Base-by-base conservation (phyloP, 2,888 invertebrate species). In the Heliconius aoede region DNA sequence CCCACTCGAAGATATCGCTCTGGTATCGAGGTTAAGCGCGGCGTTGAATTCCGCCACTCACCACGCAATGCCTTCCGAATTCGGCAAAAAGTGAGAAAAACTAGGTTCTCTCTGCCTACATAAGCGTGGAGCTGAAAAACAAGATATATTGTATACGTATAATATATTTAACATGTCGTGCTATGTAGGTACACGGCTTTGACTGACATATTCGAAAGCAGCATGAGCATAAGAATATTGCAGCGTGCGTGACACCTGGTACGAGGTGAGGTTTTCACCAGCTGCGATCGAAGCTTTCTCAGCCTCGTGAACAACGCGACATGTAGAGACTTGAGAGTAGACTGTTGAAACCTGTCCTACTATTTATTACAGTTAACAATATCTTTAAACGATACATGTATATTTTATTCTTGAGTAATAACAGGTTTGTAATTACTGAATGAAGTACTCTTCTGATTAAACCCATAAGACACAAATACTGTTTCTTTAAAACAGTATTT, bases 211-310 rank as follows among this genome's bases (percentile, higher is more conserved):
- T 84, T 85, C 85, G 86, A 86, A 86, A 80, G 79, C 79, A 76
- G 75, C 73, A 75, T 75, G 78, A 71, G 75, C 75, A 69, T 60
- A 73, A 75, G 69, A 72, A 72, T 72, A 76, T 76, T 73, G 74
- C 74, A 74, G 62, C 78, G 72, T 76, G 86, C 86, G 87, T 88
- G 88, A 88, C 86, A 85, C 84, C 83, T 84, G 82, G 81, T 82
- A 81, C 86, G 88, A 85, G 85, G 85, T 88, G 90, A 88, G 88
- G 88, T 90, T 92, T 90, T 91, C 91, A 89, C 90, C 86, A 85
- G 87, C 82, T 81, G 85, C 80, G 84, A 85, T 87, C 87, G 86
- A 86, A 92, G 92, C 93, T 93, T 93, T 93, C 92, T 88, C 87
- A 85, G 86, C 83, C 83, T 79, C 74, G 82, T 82, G 83, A 81